These are phyloP conservation scores for Troides aeacus DNA, from an alignment of 2,888 invertebrate species.

Conservation along the genomic window DNA sequence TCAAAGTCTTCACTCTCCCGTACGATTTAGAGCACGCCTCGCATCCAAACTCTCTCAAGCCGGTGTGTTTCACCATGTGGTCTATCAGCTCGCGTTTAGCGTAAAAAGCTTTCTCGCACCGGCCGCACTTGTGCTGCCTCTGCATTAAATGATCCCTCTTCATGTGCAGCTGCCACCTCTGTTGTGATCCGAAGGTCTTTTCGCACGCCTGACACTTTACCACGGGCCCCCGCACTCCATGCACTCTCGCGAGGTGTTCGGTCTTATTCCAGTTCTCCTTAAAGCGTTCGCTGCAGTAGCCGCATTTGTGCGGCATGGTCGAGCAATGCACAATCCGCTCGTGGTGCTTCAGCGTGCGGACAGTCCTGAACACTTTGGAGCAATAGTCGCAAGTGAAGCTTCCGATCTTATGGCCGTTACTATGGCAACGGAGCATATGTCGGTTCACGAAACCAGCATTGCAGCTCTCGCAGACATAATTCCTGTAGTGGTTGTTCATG, in stretches of 20 bases:
- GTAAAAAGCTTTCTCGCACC: conserved; percentile 60
- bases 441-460: conserved; percentile 47
- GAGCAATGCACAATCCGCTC: conserved; percentile 42
- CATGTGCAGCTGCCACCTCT: conserved; percentile 44
- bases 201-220: conserved; percentile 51
- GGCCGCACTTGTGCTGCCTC: conserved; percentile 53
- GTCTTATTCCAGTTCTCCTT: conserved; percentile 42
- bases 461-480: conserved; percentile 51
- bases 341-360: conserved; percentile 64
- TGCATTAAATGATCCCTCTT: conserved; percentile 58
- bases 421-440: conserved; percentile 38
- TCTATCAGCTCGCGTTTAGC: conserved; percentile 37
- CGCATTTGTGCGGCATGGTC: conserved; percentile 44
- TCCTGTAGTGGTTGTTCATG: conserved; percentile 54
- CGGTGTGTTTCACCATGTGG: conserved; percentile 61
- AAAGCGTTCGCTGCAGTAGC: conserved; percentile 48
- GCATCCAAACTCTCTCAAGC: conserved; percentile 59
- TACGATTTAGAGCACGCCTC: conserved; percentile 52
- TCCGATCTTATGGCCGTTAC: conserved; percentile 43
- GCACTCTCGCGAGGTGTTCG: conserved; percentile 46
- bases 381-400: conserved; percentile 59
- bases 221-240: conserved; percentile 41
- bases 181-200: conserved; percentile 40
- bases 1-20: conserved; percentile 49
- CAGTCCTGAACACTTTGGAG: conserved; percentile 69